Evolutionary conservation across 1,140 invertebrate species (phyloP).

Genomic region (Plutomurus gul): DNA sequence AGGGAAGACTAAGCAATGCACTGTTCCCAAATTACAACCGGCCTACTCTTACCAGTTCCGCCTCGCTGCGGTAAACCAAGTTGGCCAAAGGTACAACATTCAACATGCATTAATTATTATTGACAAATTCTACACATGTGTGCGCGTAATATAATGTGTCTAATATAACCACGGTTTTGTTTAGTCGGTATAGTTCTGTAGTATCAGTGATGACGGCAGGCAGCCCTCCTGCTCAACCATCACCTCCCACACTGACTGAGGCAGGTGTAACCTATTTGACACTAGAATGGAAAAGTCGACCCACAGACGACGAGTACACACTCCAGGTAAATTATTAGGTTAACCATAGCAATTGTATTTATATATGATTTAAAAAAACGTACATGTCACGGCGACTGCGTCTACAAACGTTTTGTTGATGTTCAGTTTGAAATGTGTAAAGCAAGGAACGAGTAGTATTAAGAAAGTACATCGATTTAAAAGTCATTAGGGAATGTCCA

Average conservation of each 20-base stretch:
- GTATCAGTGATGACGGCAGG: conserved; percentile 69
- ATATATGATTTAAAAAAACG: too few relatives aligned
- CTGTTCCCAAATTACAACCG: conserved; percentile 70
- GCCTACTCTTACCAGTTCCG: conserved; percentile 79
- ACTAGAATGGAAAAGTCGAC: conserved; percentile 72
- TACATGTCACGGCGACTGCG: too few relatives aligned
- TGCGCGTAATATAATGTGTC: background rate
- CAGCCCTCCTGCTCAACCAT: conserved; percentile 70
- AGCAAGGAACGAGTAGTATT: too few relatives aligned
- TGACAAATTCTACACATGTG: background rate
- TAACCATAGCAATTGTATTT: too few relatives aligned
- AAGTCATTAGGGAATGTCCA: too few relatives aligned
- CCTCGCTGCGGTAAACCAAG: conserved; percentile 74
- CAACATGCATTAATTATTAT: background rate
- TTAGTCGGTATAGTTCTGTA: conserved; percentile 72
- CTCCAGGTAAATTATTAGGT: too few relatives aligned
- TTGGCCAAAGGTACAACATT: conserved; percentile 66
- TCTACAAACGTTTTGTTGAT: too few relatives aligned
- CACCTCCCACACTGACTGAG: conserved; percentile 68
- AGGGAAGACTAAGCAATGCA: conserved; percentile 71
- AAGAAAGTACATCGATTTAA: too few relatives aligned
- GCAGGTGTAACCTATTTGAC: conserved; percentile 66
- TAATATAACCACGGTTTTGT: conserved; percentile 33
- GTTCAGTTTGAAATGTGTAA: too few relatives aligned
- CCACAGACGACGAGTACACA: conserved; percentile 75